Evolutionary conservation across 2,113 vertebrate genomes (phyloP).

Genomic region (Bos javanicus): DNA sequence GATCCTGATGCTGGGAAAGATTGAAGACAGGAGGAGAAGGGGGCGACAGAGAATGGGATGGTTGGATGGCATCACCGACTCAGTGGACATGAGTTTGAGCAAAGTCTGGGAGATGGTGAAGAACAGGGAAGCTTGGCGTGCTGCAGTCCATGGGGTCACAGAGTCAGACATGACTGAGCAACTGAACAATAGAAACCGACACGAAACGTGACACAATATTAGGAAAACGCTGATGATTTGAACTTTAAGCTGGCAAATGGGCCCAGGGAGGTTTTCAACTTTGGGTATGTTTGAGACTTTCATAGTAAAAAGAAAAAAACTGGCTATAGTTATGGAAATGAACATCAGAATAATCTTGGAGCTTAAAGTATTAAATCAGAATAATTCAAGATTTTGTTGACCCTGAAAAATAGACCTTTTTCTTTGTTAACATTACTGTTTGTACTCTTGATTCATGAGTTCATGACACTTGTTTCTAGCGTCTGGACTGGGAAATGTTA

Average conservation of each 20-base stretch:
- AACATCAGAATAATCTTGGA: not conserved
- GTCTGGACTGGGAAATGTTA: not conserved
- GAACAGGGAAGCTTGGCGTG: not conserved
- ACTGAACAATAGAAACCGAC: fast-evolving
- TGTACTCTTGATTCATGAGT: not conserved
- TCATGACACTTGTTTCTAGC: not conserved
- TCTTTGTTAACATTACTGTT: not conserved
- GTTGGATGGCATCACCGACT: not conserved
- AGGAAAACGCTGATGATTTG: not conserved
- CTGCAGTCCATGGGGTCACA: not conserved
- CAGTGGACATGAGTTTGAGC: not conserved
- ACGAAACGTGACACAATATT: not conserved
- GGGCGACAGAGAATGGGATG: fast-evolving
- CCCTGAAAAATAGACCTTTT: not conserved
- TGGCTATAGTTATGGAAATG: not conserved
- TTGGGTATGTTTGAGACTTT: no score
- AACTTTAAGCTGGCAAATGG: not conserved
- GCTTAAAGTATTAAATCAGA: not conserved
- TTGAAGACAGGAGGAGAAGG: not conserved
- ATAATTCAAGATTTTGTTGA: not conserved
- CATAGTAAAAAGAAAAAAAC: not conserved
- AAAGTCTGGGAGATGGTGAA: not conserved
- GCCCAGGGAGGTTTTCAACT: not conserved
- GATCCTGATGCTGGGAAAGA: not conserved
- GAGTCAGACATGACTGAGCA: not conserved